Evolutionary conservation across 1,140 invertebrate species (phyloP).

Genomic region (Himalopsyche phryganea): DNA sequence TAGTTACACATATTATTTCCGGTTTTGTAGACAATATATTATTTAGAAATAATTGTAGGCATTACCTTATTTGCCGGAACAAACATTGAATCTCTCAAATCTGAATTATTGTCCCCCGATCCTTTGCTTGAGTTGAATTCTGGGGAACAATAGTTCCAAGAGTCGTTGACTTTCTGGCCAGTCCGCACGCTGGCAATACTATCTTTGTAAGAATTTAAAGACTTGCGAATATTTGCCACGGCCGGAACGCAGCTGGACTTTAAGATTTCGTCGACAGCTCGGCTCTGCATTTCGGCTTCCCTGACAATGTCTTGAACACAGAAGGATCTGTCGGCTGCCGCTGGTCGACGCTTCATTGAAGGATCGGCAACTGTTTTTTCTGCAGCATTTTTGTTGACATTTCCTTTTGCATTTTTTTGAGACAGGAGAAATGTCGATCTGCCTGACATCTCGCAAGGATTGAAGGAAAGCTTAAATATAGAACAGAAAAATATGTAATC

Average conservation of each 20-base stretch:
- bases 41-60: too few relatives aligned
- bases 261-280: constrained; percentile 19
- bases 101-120: constrained; percentile 5
- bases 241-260: constrained; percentile 13
- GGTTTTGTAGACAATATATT: too few relatives aligned
- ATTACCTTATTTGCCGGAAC: constrained; percentile 19
- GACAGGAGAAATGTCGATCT: constrained; percentile 20
- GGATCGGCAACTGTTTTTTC: too few relatives aligned
- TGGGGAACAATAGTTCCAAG: constrained; percentile 20
- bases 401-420: neutral
- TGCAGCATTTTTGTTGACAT: neutral
- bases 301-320: constrained; percentile 16
- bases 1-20: too few relatives aligned
- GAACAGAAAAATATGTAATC: neutral
- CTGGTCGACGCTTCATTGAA: neutral
- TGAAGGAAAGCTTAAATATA: constrained; percentile 29
- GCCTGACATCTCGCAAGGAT: constrained; percentile 28
- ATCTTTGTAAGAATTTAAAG: constrained; percentile 16
- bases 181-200: constrained; percentile 7
- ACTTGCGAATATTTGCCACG: constrained; percentile 17
- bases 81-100: constrained; percentile 29
- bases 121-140: constrained; percentile 7
- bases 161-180: constrained; percentile 10
- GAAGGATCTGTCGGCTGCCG: neutral
- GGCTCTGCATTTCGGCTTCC: constrained; percentile 25